phyloP scores from a whole-genome alignment of 2,797 vertebrate species.

The Poecilia gillii region DNA sequence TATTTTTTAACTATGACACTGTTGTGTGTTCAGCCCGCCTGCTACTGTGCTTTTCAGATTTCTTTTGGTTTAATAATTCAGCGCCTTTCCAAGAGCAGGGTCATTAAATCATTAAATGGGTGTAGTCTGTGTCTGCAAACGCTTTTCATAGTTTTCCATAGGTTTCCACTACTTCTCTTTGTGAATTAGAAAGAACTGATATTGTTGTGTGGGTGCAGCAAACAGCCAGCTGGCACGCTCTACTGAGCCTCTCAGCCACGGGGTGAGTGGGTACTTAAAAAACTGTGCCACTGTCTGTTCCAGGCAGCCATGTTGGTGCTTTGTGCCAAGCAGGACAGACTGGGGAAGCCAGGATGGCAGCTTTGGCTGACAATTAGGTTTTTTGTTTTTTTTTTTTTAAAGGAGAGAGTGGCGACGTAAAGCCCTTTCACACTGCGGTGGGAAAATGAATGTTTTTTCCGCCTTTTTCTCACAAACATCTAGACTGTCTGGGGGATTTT shows the following conservation, averaged over 20 bases:
- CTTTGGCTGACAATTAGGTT: slow-evolving; percentile 56
- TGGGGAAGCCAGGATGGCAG: slow-evolving; percentile 11
- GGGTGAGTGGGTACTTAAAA: slow-evolving; percentile 69
- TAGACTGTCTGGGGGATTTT: slow-evolving; percentile 25
- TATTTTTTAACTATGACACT: not conserved
- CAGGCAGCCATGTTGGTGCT: slow-evolving; percentile 58
- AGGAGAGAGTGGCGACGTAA: slow-evolving; percentile 30
- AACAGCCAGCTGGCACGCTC: slow-evolving; percentile 64
- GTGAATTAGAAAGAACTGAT: slow-evolving; percentile 40
- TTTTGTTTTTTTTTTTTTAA: slow-evolving; percentile 37
- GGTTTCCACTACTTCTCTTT: slow-evolving; percentile 48
- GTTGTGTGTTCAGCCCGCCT: slow-evolving; percentile 1
- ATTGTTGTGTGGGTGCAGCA: slow-evolving; percentile 38
- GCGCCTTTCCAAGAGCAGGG: slow-evolving; percentile 11
- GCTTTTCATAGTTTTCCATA: slow-evolving; percentile 29
- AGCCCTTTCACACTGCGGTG: slow-evolving; percentile 37
- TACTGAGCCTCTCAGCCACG: slow-evolving; percentile 61
- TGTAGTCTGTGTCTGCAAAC: slow-evolving; percentile 35
- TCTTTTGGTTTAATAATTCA: slow-evolving; percentile 39
- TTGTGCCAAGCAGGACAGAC: slow-evolving; percentile 56
- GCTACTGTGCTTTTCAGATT: slow-evolving; percentile 1
- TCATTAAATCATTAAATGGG: slow-evolving; percentile 30
- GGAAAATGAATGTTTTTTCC: slow-evolving; percentile 37
- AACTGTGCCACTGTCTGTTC: slow-evolving; percentile 63
- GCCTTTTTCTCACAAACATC: slow-evolving; percentile 11